phyloP scores from a whole-genome alignment of 2,113 vertebrate species.

The Apus apus region DNA sequence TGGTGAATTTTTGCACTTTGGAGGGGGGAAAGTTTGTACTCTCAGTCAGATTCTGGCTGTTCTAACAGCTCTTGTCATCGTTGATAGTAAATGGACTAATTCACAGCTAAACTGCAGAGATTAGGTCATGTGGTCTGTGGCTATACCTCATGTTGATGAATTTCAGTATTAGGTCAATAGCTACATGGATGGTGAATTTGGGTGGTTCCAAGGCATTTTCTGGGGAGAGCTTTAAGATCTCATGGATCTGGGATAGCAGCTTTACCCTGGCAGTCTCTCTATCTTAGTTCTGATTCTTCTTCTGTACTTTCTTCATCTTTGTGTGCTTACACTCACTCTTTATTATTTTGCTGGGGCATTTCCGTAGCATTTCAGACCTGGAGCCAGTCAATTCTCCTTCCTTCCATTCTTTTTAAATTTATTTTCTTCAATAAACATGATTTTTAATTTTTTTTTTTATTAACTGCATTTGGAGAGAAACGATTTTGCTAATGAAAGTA shows the following conservation, averaged over 20 bases:
- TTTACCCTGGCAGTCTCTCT: neutral
- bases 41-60: neutral
- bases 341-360: neutral
- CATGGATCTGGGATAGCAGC: neutral
- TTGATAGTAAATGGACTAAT: neutral
- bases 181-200: rapidly evolving
- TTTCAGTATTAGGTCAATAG: neutral
- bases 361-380: neutral
- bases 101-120: neutral
- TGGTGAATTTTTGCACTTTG: neutral
- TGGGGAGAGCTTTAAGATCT: neutral
- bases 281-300: neutral
- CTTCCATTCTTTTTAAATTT: neutral
- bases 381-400: neutral
- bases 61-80: neutral
- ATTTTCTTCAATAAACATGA: neutral
- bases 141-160: neutral
- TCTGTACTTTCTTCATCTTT: neutral
- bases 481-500: neutral
- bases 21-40: neutral
- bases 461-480: neutral
- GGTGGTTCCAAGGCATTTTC: neutral
- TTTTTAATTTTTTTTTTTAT: too few relatives aligned
- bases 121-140: neutral
- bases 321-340: neutral